Conservation (phyloP, 2,888 invertebrate genomes). For the Andrena hattorfiana region DNA sequence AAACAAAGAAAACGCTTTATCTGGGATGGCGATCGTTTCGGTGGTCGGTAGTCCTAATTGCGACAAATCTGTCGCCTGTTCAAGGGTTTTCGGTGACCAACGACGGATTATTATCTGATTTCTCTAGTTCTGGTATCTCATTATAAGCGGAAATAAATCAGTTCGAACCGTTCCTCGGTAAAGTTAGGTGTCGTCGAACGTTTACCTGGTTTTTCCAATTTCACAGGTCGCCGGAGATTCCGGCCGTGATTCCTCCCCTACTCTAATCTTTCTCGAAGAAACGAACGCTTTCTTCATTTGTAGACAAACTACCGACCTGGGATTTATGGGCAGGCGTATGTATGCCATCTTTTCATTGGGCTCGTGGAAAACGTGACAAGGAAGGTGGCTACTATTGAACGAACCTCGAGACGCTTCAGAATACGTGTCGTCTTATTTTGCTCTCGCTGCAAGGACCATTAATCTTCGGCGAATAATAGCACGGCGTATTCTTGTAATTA, state of each 20-base stretch:
- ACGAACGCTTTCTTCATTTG: slow-evolving; percentile 28
- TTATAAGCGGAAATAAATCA: slow-evolving; percentile 66
- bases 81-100: slow-evolving; percentile 27
- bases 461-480: slow-evolving; percentile 21
- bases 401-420: slow-evolving; percentile 10
- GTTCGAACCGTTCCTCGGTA: slow-evolving; percentile 24
- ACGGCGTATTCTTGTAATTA: slow-evolving; percentile 7
- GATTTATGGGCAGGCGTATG: slow-evolving; percentile 39
- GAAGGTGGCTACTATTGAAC: slow-evolving; percentile 4
- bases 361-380: slow-evolving; percentile 32
- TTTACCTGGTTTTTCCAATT: slow-evolving; percentile 67
- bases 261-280: slow-evolving; percentile 43
- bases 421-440: slow-evolving; percentile 6
- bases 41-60: slow-evolving; percentile 55
- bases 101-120: slow-evolving; percentile 60
- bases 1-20: slow-evolving; percentile 50
- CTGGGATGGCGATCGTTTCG: slow-evolving; percentile 47
- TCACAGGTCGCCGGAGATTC: slow-evolving; percentile 51
- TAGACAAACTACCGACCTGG: slow-evolving; percentile 41
- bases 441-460: slow-evolving; percentile 6
- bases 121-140: slow-evolving; percentile 43
- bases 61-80: slow-evolving; percentile 66
- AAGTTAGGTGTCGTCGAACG: slow-evolving; percentile 37
- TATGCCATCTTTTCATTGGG: slow-evolving; percentile 31
- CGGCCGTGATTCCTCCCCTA: slow-evolving; percentile 32